Evolutionary conservation across 2,797 vertebrate species (phyloP), one percentile per base, ranked within the genome.

Genomic region (Eulemur albifrons): DNA sequence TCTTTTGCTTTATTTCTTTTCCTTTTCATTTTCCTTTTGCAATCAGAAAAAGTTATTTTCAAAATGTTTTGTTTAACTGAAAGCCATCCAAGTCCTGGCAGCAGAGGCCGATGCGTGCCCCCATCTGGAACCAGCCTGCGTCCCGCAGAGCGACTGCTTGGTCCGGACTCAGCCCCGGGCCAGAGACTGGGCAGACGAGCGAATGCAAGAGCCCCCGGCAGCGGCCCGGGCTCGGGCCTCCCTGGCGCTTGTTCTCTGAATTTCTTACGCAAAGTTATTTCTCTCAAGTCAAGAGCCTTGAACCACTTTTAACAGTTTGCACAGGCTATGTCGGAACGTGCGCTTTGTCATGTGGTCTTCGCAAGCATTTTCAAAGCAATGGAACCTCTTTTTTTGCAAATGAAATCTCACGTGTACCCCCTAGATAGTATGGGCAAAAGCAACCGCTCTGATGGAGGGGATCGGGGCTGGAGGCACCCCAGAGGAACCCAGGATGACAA

Each of bases 11-110:
- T 30, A 23, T 25, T 67, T 73, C 43, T 30, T 11, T 27, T 63
- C 21, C 76, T 11, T 17, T 63, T 25, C 18, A 79, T n/a, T 38
- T 63, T n/a, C 48, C 54, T 73, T 73, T 63, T 32, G 20, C 1
- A 57, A 25, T 85, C 10, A 20, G 18, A 11, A 79, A 48, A 70
- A 73, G 13, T 7, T 38, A 5, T 38, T 70, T 65, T 30, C 57
- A 21, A 15, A 50, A 15, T 1, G 12, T 21, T 17, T n/a, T 69
- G 32, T 63, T 90, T 70, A 17, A 12, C 35, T 1, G 35, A 30
- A 69, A 35, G 30, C 54, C 59, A 7, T 0, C 0, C 23, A 2
- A 1, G 17, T 25, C 52, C 57, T 20, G 0, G 11, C 3, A 0
- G 21, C 35, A 35, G 52, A 65, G 38, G n/a, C 4, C 2, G 38